These are phyloP conservation scores for Pampusana beccarii DNA, from an alignment of 2,113 vertebrate species.

Conservation along the genomic window DNA sequence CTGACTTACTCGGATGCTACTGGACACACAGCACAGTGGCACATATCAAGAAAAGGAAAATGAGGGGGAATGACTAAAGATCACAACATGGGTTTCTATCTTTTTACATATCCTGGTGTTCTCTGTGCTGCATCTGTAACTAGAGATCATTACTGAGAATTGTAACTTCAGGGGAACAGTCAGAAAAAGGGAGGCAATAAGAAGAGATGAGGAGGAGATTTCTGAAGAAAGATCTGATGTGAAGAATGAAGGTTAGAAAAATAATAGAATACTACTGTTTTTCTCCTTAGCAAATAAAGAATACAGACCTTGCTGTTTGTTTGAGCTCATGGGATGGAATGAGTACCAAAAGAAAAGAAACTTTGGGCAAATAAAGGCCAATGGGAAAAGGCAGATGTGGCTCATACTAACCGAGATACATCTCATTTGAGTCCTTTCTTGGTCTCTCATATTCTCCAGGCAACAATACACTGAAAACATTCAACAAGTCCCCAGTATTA, in stretches of 20 bases:
- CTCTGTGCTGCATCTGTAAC: rapidly evolving
- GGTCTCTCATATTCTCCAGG: background rate
- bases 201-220: background rate
- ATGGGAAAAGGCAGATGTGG: background rate
- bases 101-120: background rate
- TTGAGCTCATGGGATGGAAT: background rate
- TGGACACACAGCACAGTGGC: rapidly evolving
- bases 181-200: background rate
- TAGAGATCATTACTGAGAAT: rapidly evolving
- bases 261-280: background rate
- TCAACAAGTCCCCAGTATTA: background rate
- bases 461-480: background rate
- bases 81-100: rapidly evolving
- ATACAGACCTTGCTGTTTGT: background rate
- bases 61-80: background rate
- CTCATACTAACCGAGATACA: background rate
- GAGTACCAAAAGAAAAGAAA: background rate
- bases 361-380: background rate
- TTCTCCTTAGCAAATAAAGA: background rate
- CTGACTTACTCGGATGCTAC: background rate
- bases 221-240: background rate
- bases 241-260: background rate
- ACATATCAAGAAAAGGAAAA: background rate
- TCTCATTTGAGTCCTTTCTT: background rate
- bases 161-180: background rate